Conservation (phyloP, 2,888 invertebrate genomes). For the Abscondita cerata region DNA sequence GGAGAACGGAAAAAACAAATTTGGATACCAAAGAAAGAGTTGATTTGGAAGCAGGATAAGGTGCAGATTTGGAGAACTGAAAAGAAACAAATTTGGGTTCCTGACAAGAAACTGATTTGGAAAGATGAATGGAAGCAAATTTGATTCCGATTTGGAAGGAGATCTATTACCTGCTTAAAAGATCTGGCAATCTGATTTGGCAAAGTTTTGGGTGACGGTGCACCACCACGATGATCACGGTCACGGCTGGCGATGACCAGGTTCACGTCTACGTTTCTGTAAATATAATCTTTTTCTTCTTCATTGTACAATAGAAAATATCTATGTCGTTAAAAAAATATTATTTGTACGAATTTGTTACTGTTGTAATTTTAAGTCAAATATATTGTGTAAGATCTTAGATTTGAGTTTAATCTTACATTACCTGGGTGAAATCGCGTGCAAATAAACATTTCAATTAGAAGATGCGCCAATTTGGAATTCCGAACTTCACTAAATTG, state of each 20-base stretch:
- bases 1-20: slow-evolving; percentile 66
- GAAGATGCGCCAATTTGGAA: slow-evolving; percentile 24
- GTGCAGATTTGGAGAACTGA: slow-evolving; percentile 60
- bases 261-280: neutral
- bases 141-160: slow-evolving; percentile 65
- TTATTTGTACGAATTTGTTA: neutral
- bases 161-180: slow-evolving; percentile 74
- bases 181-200: slow-evolving; percentile 79
- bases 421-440: neutral
- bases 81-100: slow-evolving; percentile 69
- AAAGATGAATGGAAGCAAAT: slow-evolving; percentile 75
- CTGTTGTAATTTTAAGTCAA: slow-evolving; percentile 1
- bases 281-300: slow-evolving; percentile 4
- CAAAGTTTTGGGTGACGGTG: slow-evolving; percentile 73
- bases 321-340: neutral
- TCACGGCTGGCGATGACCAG: slow-evolving; percentile 3
- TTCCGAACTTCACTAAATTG: slow-evolving; percentile 26
- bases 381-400: slow-evolving; percentile 8
- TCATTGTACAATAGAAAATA: neutral
- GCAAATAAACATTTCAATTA: slow-evolving; percentile 13
- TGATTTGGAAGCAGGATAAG: slow-evolving; percentile 66
- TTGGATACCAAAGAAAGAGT: slow-evolving; percentile 63
- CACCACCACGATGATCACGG: slow-evolving; percentile 53
- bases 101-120: slow-evolving; percentile 71
- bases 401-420: neutral